Evolutionary conservation across 2,113 vertebrate genomes (phyloP).

Genomic region (Erinaceus europaeus): DNA sequence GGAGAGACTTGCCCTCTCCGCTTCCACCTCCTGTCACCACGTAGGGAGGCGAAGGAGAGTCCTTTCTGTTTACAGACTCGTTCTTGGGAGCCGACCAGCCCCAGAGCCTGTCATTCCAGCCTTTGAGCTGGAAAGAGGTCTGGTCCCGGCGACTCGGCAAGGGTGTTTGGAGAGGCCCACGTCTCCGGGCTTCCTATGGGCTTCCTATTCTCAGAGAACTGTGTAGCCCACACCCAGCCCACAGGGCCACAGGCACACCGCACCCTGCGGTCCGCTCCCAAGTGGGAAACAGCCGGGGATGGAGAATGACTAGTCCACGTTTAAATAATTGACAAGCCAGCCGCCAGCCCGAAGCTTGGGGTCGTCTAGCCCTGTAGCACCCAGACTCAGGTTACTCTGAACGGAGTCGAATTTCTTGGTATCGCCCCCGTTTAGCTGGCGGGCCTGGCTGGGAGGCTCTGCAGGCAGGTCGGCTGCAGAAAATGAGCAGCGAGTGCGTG

Average conservation of each 20-base stretch:
- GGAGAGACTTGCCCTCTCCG: neutral
- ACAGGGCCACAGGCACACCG: neutral
- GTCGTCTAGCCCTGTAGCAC: neutral
- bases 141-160: rapidly evolving
- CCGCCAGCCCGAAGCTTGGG: neutral
- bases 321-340: slow-evolving; percentile 58
- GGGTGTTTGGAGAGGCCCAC: neutral
- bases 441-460: neutral
- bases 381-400: slow-evolving; percentile 48
- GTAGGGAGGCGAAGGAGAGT: neutral
- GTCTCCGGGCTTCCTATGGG: rapidly evolving
- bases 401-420: slow-evolving; percentile 39
- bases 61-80: neutral
- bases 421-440: neutral
- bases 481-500: neutral
- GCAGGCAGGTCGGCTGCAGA: neutral
- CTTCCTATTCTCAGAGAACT: neutral
- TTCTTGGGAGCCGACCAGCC: neutral
- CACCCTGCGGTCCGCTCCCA: rapidly evolving
- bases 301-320: neutral
- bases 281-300: neutral
- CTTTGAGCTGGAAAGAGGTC: neutral
- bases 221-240: neutral
- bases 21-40: too few relatives aligned
- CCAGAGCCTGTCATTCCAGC: neutral